A percentile compares a stretch with the other conserved stretches of the same genome.
Conservation (phyloP, 2,888 invertebrate genomes). For the Hydraecia micacea region DNA sequence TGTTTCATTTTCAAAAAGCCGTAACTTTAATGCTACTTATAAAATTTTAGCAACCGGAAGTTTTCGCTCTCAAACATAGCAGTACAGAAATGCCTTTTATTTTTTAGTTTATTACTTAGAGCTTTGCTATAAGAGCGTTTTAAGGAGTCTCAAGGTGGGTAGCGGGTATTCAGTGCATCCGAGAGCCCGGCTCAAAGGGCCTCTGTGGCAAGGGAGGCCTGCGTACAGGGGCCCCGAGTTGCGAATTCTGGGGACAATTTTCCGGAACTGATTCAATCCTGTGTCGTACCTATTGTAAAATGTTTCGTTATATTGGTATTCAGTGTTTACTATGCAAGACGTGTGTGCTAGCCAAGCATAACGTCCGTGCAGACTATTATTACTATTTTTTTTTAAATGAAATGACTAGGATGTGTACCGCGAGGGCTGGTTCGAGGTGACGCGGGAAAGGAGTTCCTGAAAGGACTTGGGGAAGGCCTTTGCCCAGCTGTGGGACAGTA, state of each 20-base stretch:
- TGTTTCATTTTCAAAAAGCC: slow-evolving; percentile 27
- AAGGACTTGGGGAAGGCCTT: too few species aligned
- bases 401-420: too few species aligned
- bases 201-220: slow-evolving; percentile 67
- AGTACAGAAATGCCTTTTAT: slow-evolving; percentile 63
- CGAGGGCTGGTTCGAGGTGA: too few species aligned
- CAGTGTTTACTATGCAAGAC: not conserved
- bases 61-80: slow-evolving; percentile 51
- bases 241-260: slow-evolving; percentile 15
- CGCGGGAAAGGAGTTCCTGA: too few species aligned
- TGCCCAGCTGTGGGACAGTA: too few species aligned
- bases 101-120: slow-evolving; percentile 80
- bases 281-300: not conserved
- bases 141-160: slow-evolving; percentile 72
- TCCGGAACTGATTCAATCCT: not conserved
- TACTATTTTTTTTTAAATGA: too few species aligned
- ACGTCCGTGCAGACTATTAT: too few species aligned
- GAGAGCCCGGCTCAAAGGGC: slow-evolving; percentile 82
- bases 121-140: slow-evolving; percentile 77
- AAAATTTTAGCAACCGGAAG: slow-evolving; percentile 36
- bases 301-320: not conserved
- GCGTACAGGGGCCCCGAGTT: slow-evolving; percentile 53
- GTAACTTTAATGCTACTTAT: slow-evolving; percentile 35
- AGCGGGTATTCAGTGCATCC: slow-evolving; percentile 80
- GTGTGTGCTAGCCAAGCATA: not conserved